Conservation (phyloP, 2,888 invertebrate species). For the Phalera bucephala region DNA sequence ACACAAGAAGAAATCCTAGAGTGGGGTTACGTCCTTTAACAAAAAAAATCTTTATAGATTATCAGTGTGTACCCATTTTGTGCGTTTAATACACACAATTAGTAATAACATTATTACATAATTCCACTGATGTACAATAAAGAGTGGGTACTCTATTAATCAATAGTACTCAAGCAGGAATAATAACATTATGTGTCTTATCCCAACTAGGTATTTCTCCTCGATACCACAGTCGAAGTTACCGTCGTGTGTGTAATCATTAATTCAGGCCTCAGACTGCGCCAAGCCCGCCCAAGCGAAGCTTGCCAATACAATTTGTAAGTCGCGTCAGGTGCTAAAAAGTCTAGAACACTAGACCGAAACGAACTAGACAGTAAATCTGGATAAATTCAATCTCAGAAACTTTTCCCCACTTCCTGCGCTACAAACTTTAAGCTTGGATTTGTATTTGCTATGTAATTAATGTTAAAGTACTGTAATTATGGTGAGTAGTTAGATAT, state of each 20-base stretch:
- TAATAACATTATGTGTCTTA: no score
- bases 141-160: no score
- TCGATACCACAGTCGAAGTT: no score
- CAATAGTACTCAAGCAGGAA: no score
- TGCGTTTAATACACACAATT: no score
- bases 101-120: no score
- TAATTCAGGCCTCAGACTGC: conserved; percentile 43
- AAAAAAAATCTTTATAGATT: no score
- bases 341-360: conserved; percentile 44
- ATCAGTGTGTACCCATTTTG: no score
- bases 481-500: conserved; percentile 22
- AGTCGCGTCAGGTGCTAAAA: conserved; percentile 75
- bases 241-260: conserved; percentile 38
- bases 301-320: conserved; percentile 64
- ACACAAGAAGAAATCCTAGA: no score
- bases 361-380: conserved; percentile 61
- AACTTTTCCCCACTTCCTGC: conserved; percentile 45
- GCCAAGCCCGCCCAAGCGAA: conserved; percentile 37
- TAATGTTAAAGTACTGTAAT: conserved; percentile 30
- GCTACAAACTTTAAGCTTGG: conserved; percentile 44
- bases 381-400: conserved; percentile 63
- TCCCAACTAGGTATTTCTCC: no score
- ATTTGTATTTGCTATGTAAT: conserved; percentile 41
- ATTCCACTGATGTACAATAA: no score
- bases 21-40: no score